Percentiles rank a stretch among this genome's conserved stretches.
These are phyloP conservation scores for Colostygia pectinataria DNA, from an alignment of 2,888 invertebrate genomes.

Conservation along the genomic window DNA sequence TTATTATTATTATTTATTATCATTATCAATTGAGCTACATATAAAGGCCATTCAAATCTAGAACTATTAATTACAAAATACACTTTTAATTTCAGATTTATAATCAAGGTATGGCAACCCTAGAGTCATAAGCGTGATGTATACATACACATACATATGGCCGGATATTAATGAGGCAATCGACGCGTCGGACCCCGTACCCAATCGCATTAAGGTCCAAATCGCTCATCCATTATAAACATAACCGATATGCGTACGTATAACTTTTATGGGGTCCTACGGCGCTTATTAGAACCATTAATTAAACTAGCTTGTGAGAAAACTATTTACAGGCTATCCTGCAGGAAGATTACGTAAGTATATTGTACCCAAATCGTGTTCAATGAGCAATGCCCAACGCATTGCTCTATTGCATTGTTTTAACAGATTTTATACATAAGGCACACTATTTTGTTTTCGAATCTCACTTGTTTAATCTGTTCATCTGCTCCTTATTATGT, in stretches of 20 bases:
- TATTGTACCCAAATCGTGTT: no score
- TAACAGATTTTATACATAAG: not conserved
- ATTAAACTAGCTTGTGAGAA: constrained; percentile 8
- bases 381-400: not conserved
- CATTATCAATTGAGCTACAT: no score
- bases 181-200: constrained; percentile 32
- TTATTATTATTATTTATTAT: no score
- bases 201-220: constrained; percentile 41
- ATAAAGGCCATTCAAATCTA: no score
- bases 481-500: no score
- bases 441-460: no score
- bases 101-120: constrained; percentile 19
- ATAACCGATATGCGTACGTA: constrained; percentile 47
- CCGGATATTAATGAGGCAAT: constrained; percentile 73
- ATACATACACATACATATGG: constrained; percentile 49
- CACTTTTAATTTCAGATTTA: not conserved
- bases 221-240: constrained; percentile 57
- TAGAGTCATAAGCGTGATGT: constrained; percentile 24
- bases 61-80: not conserved
- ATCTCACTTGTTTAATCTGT: no score
- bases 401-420: not conserved
- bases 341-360: no score
- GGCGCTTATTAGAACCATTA: constrained; percentile 15
- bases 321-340: not conserved
- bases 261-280: constrained; percentile 47